These are phyloP conservation scores for Acrocephalus scirpaceus DNA, from an alignment of 2,797 vertebrate species.

Conservation along the genomic window DNA sequence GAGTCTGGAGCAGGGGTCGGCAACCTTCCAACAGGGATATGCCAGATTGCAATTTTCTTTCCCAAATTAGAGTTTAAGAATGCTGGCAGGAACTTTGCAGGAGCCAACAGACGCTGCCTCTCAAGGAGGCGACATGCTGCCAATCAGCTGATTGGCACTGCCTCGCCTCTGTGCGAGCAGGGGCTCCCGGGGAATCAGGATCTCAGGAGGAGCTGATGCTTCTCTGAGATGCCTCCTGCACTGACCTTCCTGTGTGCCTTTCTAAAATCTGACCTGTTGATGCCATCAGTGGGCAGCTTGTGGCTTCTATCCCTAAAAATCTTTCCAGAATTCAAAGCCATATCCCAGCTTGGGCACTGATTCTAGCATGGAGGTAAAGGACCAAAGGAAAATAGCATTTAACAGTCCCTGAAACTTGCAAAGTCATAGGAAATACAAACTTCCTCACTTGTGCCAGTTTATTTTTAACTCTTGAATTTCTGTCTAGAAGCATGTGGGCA, in stretches of 20 bases:
- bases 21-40: conserved; percentile 66
- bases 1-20: conserved; percentile 61
- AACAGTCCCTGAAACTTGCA: not conserved
- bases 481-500: not conserved
- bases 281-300: not conserved
- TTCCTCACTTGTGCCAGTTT: not conserved
- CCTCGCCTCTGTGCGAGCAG: conserved; percentile 51
- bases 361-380: not conserved
- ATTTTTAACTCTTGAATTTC: not conserved
- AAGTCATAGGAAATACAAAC: not conserved
- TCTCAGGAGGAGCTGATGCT: not conserved
- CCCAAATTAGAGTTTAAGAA: conserved; percentile 72
- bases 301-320: not conserved
- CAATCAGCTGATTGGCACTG: conserved; percentile 72
- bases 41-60: conserved; percentile 72
- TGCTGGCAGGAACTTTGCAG: conserved; percentile 70
- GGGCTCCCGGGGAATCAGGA: not conserved
- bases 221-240: not conserved
- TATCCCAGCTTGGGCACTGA: not conserved
- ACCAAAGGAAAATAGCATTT: not conserved
- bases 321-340: not conserved
- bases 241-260: not conserved
- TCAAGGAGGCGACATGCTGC: conserved; percentile 62
- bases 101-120: conserved; percentile 70
- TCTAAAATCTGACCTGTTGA: not conserved